Base-by-base conservation (phyloP, 2,888 invertebrate genomes). In the Euzetes globulus region DNA sequence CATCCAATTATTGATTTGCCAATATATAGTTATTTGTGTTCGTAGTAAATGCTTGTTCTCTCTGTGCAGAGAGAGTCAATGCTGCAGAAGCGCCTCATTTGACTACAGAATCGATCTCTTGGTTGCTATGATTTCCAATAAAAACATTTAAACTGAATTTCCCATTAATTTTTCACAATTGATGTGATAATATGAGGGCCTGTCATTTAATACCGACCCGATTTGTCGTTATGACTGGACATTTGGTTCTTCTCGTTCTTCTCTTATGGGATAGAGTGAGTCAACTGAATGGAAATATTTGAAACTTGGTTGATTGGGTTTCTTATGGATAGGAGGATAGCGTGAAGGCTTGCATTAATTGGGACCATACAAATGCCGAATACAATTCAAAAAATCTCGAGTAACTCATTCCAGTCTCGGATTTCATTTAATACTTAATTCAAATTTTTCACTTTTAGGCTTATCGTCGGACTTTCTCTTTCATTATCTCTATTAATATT, bases 181-280 rank as follows among this genome's bases (percentile, higher is more conserved):
- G 11, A 58, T 27, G 4, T 13, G 11, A 5, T 9, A 27, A 17
- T 3, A 63, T 63, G 63, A n/a, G 5, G n/a, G 37, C 3, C 63
- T 37, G n/a, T 37, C 63, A 63, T 1, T 63, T 63, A 33, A 63
- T 63, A 33, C n/a, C 63, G 7, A 6, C 37, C 15, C 7, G 63
- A 7, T 63, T 63, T 63, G 7, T 63, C 1, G 37, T 63, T 15
- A 63, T 63, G 37, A 63, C 27, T 13, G 63, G 63, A 29, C 63
- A 63, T 37, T 3, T 63, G 17, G 63, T 63, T 29, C 29, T 63
- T 63, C 29, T 63, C 1, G 15, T 63, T 33, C 63, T 63, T 29
- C 33, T 63, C 1, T 11, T 63, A 19, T 63, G 63, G 63, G 37
- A 63, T 33, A 63, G 63, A 63, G 63, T 63, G 27, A 33, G 63